phyloP scores from a whole-genome alignment of 2,888 invertebrate species.

The Euphydryas editha region DNA sequence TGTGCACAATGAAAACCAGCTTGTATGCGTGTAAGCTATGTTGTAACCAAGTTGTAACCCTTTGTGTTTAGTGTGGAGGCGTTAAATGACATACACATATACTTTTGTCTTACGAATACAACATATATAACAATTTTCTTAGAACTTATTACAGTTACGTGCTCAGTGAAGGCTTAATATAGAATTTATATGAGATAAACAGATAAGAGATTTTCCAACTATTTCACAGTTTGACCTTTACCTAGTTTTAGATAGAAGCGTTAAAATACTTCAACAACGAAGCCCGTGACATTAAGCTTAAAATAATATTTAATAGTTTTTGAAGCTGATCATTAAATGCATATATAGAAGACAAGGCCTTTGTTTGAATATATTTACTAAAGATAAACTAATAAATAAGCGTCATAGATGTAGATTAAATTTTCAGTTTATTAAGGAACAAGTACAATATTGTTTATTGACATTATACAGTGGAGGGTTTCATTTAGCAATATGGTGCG shows the following conservation, averaged over 20 bases:
- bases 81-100: slow-evolving; percentile 24
- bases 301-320: not conserved
- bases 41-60: slow-evolving; percentile 49
- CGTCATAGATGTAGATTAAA: not conserved
- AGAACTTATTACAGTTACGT: not conserved
- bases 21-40: slow-evolving; percentile 44
- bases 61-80: slow-evolving; percentile 49
- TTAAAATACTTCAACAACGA: not conserved
- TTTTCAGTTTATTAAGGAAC: slow-evolving; percentile 12
- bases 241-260: not conserved
- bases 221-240: slow-evolving; percentile 1
- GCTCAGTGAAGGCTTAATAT: not conserved
- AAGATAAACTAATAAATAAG: not conserved
- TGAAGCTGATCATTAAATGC: too few species aligned
- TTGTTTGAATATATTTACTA: not conserved
- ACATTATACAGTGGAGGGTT: slow-evolving; percentile 53
- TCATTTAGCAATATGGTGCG: slow-evolving; percentile 57
- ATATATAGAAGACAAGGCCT: too few species aligned
- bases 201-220: not conserved
- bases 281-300: not conserved
- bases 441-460: slow-evolving; percentile 36
- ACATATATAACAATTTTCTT: not conserved
- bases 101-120: not conserved
- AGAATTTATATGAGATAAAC: not conserved
- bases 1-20: slow-evolving; percentile 53